A percentile compares a stretch with the other conserved stretches of the same genome.
phyloP scores from a whole-genome alignment of 2,797 vertebrate species.

The Scolopax bukidnonensis region DNA sequence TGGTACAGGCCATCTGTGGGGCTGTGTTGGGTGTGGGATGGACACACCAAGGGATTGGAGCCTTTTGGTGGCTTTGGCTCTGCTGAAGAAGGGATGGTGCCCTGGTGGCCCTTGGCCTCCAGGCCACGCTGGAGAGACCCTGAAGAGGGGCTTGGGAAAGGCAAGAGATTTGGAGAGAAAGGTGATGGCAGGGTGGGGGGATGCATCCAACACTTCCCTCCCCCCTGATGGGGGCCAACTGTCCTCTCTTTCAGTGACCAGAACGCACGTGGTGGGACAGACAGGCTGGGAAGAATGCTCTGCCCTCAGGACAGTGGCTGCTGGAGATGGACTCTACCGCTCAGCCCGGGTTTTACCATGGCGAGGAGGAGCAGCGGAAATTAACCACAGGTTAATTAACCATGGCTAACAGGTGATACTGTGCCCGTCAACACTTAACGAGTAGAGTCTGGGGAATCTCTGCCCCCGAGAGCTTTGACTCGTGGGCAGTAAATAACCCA shows the following conservation, averaged over 20 bases:
- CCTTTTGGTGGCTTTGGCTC: fast-evolving
- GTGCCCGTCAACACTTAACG: not conserved
- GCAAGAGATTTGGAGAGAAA: not conserved
- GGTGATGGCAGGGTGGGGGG: not conserved
- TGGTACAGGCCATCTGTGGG: not conserved
- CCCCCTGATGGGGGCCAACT: not conserved
- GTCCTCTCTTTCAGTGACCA: not conserved
- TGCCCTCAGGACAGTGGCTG: not conserved
- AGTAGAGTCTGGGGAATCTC: not conserved
- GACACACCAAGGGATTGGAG: not conserved
- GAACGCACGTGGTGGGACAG: fast-evolving
- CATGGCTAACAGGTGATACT: not conserved
- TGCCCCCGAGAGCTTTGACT: fast-evolving
- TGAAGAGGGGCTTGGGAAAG: fast-evolving
- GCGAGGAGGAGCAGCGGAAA: not conserved
- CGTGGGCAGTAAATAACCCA: not conserved
- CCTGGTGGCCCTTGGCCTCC: not conserved
- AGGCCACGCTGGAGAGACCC: not conserved
- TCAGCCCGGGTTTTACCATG: fast-evolving
- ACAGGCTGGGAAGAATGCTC: not conserved
- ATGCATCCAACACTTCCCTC: not conserved
- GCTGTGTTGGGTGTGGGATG: not conserved
- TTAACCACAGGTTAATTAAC: too few relatives aligned
- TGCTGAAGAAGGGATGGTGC: not conserved
- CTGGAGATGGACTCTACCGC: not conserved